Conservation (phyloP, 2,888 invertebrate genomes). For the Drosophila vallismaia region DNA sequence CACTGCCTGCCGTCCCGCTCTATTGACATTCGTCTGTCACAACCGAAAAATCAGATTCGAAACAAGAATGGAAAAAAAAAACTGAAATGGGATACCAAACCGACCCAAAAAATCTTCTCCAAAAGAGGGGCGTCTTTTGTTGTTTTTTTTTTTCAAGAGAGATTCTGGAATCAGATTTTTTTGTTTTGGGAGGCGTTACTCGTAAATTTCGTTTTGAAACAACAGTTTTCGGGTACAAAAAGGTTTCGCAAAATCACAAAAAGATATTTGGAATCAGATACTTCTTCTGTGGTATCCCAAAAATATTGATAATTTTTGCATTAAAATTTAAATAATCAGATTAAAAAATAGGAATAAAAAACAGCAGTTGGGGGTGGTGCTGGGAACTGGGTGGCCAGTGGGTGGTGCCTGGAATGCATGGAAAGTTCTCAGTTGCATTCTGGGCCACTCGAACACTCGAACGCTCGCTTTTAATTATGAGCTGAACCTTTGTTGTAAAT, state of each 20-base stretch:
- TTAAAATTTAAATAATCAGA: no score
- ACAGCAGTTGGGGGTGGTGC: not conserved
- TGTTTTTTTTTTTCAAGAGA: slow-evolving; percentile 7
- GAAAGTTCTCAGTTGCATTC: slow-evolving; percentile 57
- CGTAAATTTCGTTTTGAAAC: slow-evolving; percentile 46
- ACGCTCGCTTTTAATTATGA: slow-evolving; percentile 69
- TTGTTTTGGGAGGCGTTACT: slow-evolving; percentile 65
- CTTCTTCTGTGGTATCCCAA: no score
- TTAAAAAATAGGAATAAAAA: not conserved
- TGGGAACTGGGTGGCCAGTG: not conserved
- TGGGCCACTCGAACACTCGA: slow-evolving; percentile 62
- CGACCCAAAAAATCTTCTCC: slow-evolving; percentile 2
- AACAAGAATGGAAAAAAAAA: not conserved
- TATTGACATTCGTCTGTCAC: slow-evolving; percentile 76
- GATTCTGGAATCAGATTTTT: slow-evolving; percentile 5
- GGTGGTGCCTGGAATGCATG: slow-evolving; percentile 16
- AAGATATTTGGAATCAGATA: not conserved
- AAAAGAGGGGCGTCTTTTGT: slow-evolving; percentile 18
- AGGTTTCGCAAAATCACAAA: slow-evolving; percentile 54
- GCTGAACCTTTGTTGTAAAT: slow-evolving; percentile 61
- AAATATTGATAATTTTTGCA: no score
- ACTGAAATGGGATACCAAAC: not conserved
- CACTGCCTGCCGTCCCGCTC: slow-evolving; percentile 42
- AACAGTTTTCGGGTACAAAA: slow-evolving; percentile 43
- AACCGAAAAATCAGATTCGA: slow-evolving; percentile 48